phyloP scores from a whole-genome alignment of 1,140 invertebrate species.

The Meloidogyne chitwoodi region DNA sequence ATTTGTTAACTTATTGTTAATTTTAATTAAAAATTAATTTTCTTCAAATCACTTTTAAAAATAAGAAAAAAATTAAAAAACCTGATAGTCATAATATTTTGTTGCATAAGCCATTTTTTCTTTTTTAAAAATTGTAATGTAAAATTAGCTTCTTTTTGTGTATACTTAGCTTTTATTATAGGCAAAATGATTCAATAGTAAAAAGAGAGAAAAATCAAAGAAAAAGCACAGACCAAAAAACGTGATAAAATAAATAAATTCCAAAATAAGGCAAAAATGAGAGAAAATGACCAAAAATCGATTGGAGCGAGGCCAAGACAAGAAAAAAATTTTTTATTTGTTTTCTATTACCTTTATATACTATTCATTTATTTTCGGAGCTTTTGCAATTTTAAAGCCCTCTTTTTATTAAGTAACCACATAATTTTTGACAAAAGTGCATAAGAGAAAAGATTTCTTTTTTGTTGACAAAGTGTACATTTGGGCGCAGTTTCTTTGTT shows the following conservation, averaged over 20 bases:
- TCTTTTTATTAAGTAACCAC: background rate
- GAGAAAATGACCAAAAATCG: slow-evolving; percentile 2
- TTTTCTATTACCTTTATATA: background rate
- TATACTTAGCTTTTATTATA: background rate
- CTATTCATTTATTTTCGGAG: background rate
- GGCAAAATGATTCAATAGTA: background rate
- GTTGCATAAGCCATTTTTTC: slow-evolving; percentile 25
- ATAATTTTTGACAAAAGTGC: background rate
- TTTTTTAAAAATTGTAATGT: background rate
- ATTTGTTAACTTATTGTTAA: no score
- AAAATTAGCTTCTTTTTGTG: background rate
- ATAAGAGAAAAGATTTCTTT: background rate
- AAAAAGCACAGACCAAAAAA: background rate
- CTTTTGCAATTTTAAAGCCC: background rate
- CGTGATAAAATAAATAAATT: background rate
- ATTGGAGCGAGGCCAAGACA: slow-evolving; percentile 18
- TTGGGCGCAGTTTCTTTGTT: no score
- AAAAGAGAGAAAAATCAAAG: background rate
- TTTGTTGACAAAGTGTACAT: no score
- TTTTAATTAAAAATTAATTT: no score
- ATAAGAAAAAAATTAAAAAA: background rate
- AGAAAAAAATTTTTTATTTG: background rate
- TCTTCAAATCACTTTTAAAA: background rate
- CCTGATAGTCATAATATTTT: slow-evolving; percentile 35
- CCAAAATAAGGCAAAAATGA: background rate